Percentiles rank a stretch among this genome's conserved stretches.
Conservation (phyloP, 2,888 invertebrate genomes). For the Monoplex corrugatus region DNA sequence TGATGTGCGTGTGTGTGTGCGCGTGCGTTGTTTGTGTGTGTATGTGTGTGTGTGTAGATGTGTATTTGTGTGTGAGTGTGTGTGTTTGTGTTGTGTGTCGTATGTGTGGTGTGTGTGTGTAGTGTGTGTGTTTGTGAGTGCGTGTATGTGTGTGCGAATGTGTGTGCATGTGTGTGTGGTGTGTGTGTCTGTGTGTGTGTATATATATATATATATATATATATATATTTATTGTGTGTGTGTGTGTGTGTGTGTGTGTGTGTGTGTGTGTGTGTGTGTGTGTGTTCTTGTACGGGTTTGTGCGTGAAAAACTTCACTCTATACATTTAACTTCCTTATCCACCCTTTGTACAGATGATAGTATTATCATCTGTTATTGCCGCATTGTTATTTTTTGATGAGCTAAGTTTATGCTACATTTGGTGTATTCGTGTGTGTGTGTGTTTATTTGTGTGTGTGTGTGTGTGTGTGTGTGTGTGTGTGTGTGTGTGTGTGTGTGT, state of each 20-base stretch:
- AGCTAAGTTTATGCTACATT: background rate
- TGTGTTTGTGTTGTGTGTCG: background rate
- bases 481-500: too few species aligned
- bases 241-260: background rate
- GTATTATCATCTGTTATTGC: too few species aligned
- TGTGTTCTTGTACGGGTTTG: too few species aligned
- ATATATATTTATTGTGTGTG: background rate
- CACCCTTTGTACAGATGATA: too few species aligned
- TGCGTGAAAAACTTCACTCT: too few species aligned
- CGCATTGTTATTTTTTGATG: too few species aligned
- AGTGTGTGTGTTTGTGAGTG: background rate
- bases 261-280: background rate
- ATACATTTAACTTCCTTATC: too few species aligned
- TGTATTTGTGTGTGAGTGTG: background rate
- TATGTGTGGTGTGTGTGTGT: too few species aligned
- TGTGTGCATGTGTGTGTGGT: background rate
- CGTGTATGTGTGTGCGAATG: background rate
- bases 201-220: background rate
- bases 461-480: too few species aligned
- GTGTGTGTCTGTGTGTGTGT: background rate
- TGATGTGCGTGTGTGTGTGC: background rate
- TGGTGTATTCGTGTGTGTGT: background rate
- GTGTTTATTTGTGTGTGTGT: too few species aligned
- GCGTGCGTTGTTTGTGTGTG: background rate
- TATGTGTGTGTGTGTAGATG: background rate